These are phyloP conservation scores for Cervus canadensis DNA, from an alignment of 2,113 vertebrate genomes.

Conservation along the genomic window DNA sequence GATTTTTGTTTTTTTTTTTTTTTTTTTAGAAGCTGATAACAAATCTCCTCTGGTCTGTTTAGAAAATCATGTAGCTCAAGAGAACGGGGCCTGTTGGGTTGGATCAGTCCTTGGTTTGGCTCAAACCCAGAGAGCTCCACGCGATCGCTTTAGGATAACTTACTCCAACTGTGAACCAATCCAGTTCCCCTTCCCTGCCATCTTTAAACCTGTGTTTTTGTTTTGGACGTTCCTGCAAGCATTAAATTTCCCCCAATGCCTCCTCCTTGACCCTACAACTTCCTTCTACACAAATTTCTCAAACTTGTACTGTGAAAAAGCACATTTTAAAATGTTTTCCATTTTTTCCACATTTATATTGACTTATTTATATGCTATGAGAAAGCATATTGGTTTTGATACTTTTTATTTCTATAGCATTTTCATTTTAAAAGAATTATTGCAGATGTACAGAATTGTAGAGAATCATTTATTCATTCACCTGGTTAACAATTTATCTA, in stretches of 20 bases:
- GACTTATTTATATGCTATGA: neutral
- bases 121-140: neutral
- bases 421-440: neutral
- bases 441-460: neutral
- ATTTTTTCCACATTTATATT: neutral
- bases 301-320: neutral
- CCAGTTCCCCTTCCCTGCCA: fast-evolving
- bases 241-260: neutral
- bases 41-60: neutral
- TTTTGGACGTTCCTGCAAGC: neutral
- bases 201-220: neutral
- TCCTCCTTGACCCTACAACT: neutral
- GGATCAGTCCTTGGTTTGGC: neutral
- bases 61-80: neutral
- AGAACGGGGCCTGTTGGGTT: neutral
- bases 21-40: neutral
- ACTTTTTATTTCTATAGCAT: neutral
- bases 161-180: neutral
- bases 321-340: neutral
- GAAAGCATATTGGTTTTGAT: neutral
- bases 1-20: neutral
- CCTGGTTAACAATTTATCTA: neutral
- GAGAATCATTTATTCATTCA: neutral
- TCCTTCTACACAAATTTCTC: neutral
- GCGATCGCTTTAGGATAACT: neutral